Evolutionary conservation across 2,888 invertebrate species (phyloP).

Genomic region (Brachylomia viminalis): DNA sequence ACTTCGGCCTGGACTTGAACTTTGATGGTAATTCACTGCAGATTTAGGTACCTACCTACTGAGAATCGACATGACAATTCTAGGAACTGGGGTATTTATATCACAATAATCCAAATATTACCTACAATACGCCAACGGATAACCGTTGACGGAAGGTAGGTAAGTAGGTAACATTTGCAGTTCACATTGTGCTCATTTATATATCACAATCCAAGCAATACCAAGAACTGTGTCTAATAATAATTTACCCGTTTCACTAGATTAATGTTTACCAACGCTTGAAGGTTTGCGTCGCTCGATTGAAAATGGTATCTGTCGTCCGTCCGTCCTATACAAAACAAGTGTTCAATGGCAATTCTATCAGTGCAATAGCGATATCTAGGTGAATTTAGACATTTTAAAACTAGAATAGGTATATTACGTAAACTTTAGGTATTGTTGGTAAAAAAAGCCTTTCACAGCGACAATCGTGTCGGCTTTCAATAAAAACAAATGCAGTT

Average conservation of each 20-base stretch:
- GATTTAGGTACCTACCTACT: too few relatives aligned
- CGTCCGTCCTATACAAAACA: neutral
- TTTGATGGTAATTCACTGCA: neutral
- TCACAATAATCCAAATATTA: neutral
- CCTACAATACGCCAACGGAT: neutral
- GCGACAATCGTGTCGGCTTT: neutral
- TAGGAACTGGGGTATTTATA: neutral
- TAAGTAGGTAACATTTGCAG: neutral
- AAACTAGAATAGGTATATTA: neutral
- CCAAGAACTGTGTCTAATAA: slow-evolving; percentile 1
- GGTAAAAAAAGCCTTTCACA: neutral
- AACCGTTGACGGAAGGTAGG: neutral
- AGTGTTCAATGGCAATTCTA: neutral
- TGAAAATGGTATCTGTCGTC: neutral
- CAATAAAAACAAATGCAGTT: slow-evolving; percentile 7
- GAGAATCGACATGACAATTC: neutral
- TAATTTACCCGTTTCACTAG: slow-evolving; percentile 22
- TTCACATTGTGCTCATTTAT: neutral
- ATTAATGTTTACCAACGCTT: neutral
- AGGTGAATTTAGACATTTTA: neutral
- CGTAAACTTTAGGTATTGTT: neutral
- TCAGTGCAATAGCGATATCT: neutral
- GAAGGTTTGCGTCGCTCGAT: neutral
- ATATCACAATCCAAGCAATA: neutral
- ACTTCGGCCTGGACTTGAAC: too few relatives aligned